These are phyloP conservation scores for Trissolcus japonicus DNA, from an alignment of 2,888 invertebrate species.

Conservation along the genomic window DNA sequence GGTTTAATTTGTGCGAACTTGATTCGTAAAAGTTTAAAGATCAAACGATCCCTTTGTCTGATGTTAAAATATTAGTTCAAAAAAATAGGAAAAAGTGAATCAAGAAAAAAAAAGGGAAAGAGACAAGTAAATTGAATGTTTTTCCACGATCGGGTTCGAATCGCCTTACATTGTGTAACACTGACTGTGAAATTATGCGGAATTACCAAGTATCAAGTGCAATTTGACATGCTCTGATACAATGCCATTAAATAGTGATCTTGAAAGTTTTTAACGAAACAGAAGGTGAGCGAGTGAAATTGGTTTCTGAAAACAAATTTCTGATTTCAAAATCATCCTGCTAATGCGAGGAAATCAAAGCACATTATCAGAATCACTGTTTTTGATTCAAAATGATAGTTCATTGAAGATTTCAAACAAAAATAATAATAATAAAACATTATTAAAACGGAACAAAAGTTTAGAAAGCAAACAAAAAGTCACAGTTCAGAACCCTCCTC, in stretches of 20 bases:
- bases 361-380: too few species aligned
- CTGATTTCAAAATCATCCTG: background rate
- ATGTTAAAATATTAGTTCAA: background rate
- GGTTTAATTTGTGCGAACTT: too few species aligned
- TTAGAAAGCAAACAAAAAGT: background rate
- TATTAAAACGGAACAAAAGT: background rate
- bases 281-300: background rate
- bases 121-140: background rate
- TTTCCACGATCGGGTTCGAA: background rate
- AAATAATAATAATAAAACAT: too few species aligned
- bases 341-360: background rate
- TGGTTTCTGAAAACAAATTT: background rate
- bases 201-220: background rate
- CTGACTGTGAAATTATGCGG: background rate
- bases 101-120: background rate
- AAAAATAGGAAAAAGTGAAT: background rate
- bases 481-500: background rate
- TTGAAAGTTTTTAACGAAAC: background rate
- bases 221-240: background rate
- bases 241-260: background rate
- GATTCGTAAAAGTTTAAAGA: too few species aligned
- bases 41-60: background rate
- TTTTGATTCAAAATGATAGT: too few species aligned
- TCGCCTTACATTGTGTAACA: background rate
- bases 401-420: too few species aligned